Evolutionary conservation across 2,888 invertebrate species (phyloP), one percentile per base, ranked within the genome.

Genomic region (Idaea dimidiata): DNA sequence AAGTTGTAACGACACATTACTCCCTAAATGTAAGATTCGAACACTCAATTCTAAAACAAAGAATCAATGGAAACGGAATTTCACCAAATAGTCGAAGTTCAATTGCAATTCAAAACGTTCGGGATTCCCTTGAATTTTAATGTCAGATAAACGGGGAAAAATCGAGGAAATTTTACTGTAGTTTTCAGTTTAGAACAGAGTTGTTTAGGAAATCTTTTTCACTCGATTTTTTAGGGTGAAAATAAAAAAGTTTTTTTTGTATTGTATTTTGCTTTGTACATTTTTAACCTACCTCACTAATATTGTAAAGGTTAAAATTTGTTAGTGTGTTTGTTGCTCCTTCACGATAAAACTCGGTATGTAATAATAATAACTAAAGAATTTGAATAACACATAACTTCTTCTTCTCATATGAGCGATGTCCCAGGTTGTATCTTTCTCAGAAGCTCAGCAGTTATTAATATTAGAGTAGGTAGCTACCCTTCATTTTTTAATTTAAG

Each of bases 81-180:
- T 61, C 61, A 57, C 32, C n/a, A 54, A 61, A 61, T 64, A 59
- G 32, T 59, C 57, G 54, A 58, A 64, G 59, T 64, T 61, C 61
- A 59, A 64, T 64, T 64, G 64, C 61, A 61, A 59, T 64, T 64
- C 61, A 56, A 56, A 56, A 56, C 56, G 56, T 17, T 56, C 56
- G 56, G 16, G 17, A 55, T 56, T 56, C 56, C 6, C 14, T 18
- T 17, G 56, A 56, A 56, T 56, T 17, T 56, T 56, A 56, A 56
- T 56, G 56, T 17, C 18, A 18, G 18, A 56, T 18, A 56, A 18
- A 56, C 14, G 16, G 10, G 54, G 16, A 17, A 54, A 17, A 17
- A 17, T 54, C 54, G 7, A 6, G 54, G 16, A 54, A 17, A n/a
- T 54, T 54, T 54, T 54, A 55, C 54, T 55, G 16, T 55, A 17